These are phyloP conservation scores for Caiman crocodilus DNA, from an alignment of 2,797 vertebrate species.

Conservation along the genomic window DNA sequence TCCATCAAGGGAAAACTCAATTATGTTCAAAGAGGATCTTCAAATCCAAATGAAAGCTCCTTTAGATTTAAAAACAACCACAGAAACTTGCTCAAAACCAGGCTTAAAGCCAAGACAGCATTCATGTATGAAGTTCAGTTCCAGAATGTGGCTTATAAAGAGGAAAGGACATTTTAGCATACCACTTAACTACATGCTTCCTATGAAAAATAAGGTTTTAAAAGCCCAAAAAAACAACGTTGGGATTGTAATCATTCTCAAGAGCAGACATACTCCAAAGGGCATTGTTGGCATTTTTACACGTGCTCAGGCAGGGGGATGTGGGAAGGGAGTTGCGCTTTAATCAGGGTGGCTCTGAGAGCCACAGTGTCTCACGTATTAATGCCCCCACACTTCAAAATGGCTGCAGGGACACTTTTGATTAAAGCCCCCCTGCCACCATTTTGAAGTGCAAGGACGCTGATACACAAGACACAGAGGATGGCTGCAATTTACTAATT, in stretches of 20 bases:
- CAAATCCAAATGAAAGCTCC: neutral
- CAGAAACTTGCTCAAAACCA: neutral
- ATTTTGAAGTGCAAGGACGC: no score
- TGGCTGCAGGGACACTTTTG: no score
- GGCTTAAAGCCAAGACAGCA: neutral
- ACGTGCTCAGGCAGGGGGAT: no score
- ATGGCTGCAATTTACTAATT: no score
- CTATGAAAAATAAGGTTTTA: slow-evolving; percentile 1
- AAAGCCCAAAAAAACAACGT: neutral
- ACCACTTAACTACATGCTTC: neutral
- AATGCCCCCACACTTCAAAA: no score
- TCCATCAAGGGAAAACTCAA: accelerated
- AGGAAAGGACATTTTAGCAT: neutral
- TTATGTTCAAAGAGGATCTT: neutral
- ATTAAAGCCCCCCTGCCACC: no score
- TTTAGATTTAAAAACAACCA: neutral
- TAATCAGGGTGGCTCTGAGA: no score
- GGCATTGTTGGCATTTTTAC: neutral
- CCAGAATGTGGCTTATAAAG: neutral
- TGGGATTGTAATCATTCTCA: neutral
- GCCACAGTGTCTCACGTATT: no score
- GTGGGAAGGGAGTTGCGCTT: no score
- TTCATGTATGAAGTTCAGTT: neutral
- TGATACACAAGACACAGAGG: no score
- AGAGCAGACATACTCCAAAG: neutral